Evolutionary conservation across 2,888 invertebrate genomes (phyloP), one percentile per base, ranked within the genome.

Genomic region (Fabriciana adippe): DNA sequence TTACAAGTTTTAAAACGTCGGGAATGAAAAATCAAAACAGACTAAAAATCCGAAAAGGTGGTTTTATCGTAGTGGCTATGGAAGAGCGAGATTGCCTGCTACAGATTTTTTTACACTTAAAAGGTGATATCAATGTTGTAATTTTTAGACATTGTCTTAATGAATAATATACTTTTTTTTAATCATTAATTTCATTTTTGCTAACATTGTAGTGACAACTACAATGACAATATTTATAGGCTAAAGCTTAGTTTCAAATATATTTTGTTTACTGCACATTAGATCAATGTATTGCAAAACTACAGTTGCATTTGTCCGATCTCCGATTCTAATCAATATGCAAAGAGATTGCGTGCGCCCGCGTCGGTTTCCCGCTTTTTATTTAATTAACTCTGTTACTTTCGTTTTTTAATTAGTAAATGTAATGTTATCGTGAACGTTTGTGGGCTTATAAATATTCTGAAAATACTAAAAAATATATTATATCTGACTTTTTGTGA

Each of bases 291-390:
- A 67, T 67, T 69, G 69, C 69, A 59, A 67, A 55, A 67, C 64
- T 64, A 64, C 68, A 47, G 68, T 72, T 64, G 69, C 73, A 74
- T 75, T 76, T 76, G 75, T 76, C 71, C 72, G 75, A 78, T 79
- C 76, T 72, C 75, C 75, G 84, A 82, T 81, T 76, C 79, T 85
- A 83, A 87, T 88, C 86, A 87, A 86, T 85, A 88, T 87, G 87
- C 86, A 85, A 86, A 85, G 74, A 79, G 74, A 79, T 80, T 76
- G 81, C 81, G 78, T 79, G 80, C 75, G 77, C 70, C 62, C 45
- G 72, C 74, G 75, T 76, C 67, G 71, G 73, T 71, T 75, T 73
- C 75, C 73, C 73, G 72, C 73, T 75, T 79, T 78, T 81, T 79
- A 79, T 80, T 81, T 81, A 81, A 81, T 81, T 80, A 79, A 78